Base-by-base conservation (phyloP, 2,113 vertebrate species). In the Cephalopholis sonnerati region DNA sequence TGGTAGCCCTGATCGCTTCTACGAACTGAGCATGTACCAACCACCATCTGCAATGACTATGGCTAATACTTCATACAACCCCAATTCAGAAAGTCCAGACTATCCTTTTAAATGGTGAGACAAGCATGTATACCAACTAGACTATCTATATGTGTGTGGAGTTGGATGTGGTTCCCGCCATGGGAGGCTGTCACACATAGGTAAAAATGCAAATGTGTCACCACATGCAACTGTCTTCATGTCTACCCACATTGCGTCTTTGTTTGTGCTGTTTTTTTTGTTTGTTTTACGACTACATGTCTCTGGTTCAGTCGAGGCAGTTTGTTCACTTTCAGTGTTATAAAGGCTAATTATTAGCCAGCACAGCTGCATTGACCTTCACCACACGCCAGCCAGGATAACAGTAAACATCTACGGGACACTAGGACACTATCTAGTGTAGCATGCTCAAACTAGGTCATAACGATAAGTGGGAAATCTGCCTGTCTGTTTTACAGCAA, bases 291-390 rank as follows among this genome's bases (percentile, higher is more conserved):
- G 2, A 18, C 2, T 8, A 3, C 20, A 7, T 48, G 24, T 74
- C n/a, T 63, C 41, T 48, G 53, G 41, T 54, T 53, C 66, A 48
- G 18, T 69, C 73, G n/a, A 71, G 22, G 22, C 66, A 51, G 67
- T 84, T 85, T 76, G 72, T 77, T 91, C 84, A 68, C 54, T 69
- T 68, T 85, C 81, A 62, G 51, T 51, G 83, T 81, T 73, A 84
- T 92, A 90, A 91, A 91, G 68, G 86, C 66, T 92, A 94, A 92
- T 92, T 55, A 90, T 94, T 94, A 92, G 64, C 89, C 63, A 74
- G 54, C 54, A 5, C 69, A 71, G 75, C 59, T 55, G 75, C 68
- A 76, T 36, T 55, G 36, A 74, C 61, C 13, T 83, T 65, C 62
- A 79, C 25, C 50, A 57, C 54, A 51, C 7, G 8, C 64, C 69